Percentiles rank a stretch among this genome's conserved stretches.
These are phyloP conservation scores for Drosophila sp. DNA, from an alignment of 1,140 invertebrate genomes.

Conservation along the genomic window DNA sequence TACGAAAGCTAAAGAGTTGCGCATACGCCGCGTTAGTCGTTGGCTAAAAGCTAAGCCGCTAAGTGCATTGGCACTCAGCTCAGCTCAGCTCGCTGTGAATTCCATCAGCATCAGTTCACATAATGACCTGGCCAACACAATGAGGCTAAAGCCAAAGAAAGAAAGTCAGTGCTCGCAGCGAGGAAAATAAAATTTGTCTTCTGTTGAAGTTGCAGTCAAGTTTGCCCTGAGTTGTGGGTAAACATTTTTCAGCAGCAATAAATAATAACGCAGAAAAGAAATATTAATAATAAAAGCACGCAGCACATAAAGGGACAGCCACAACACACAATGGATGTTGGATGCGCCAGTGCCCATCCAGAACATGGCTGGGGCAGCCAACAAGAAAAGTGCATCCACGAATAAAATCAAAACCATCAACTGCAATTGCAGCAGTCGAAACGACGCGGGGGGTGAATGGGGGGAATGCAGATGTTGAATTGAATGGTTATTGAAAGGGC, in stretches of 20 bases:
- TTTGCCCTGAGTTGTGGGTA: slow-evolving; percentile 74
- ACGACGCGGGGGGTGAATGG: not conserved
- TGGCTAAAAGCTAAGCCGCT: slow-evolving; percentile 65
- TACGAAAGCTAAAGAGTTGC: slow-evolving; percentile 45
- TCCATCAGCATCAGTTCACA: slow-evolving; percentile 78
- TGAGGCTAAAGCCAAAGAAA: slow-evolving; percentile 29
- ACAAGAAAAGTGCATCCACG: slow-evolving; percentile 81
- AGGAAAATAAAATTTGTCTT: slow-evolving; percentile 74
- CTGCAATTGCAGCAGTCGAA: slow-evolving; percentile 69
- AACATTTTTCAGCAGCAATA: slow-evolving; percentile 82
- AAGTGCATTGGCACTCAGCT: slow-evolving; percentile 56
- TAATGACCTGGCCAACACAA: slow-evolving; percentile 72
- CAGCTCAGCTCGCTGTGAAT: slow-evolving; percentile 45
- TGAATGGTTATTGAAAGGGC: slow-evolving; percentile 80
- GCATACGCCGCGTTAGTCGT: slow-evolving; percentile 71
- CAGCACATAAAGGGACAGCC: slow-evolving; percentile 55
- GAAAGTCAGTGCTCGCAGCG: slow-evolving; percentile 39
- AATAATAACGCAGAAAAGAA: slow-evolving; percentile 68
- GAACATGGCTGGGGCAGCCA: slow-evolving; percentile 40
- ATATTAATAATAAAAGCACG: slow-evolving; percentile 81
- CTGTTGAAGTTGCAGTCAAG: slow-evolving; percentile 77
- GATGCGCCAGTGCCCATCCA: slow-evolving; percentile 33
- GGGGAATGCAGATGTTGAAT: slow-evolving; percentile 47
- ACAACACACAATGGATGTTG: slow-evolving; percentile 37
- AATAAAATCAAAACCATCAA: slow-evolving; percentile 83